phyloP scores from a whole-genome alignment of 1,140 invertebrate genomes.

The Cecropterus lyciades region DNA sequence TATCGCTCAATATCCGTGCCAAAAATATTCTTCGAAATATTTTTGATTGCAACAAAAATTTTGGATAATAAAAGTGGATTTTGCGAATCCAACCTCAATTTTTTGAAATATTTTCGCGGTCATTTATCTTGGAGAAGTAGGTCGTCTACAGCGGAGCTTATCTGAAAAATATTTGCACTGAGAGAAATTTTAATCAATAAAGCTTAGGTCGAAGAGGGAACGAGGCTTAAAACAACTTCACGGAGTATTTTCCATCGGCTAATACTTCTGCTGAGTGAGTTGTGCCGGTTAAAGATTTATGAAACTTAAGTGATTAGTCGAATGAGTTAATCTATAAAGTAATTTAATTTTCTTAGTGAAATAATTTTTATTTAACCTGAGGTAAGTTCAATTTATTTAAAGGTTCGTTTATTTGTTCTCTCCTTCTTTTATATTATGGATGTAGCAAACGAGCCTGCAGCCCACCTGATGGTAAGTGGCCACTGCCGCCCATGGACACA shows the following conservation, averaged over 20 bases:
- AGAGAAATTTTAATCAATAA: constrained; percentile 31
- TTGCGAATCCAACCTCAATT: too few relatives aligned
- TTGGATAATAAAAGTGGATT: too few relatives aligned
- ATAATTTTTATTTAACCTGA: too few relatives aligned
- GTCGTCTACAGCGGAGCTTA: constrained; percentile 4
- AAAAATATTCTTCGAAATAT: too few relatives aligned
- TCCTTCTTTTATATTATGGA: too few relatives aligned
- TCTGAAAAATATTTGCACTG: constrained; percentile 24
- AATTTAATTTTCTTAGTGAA: neutral
- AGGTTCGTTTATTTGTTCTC: too few relatives aligned
- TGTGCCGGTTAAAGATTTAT: constrained; percentile 8
- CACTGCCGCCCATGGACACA: too few relatives aligned
- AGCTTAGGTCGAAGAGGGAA: constrained; percentile 20
- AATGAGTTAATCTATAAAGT: constrained; percentile 5
- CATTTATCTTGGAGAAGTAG: constrained; percentile 25
- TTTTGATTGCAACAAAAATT: too few relatives aligned
- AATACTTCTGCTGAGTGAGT: constrained; percentile 24
- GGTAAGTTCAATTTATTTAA: too few relatives aligned
- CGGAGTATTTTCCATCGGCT: constrained; percentile 14
- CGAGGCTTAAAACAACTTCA: constrained; percentile 14
- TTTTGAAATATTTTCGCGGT: constrained; percentile 23
- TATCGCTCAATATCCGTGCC: too few relatives aligned
- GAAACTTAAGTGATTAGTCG: constrained; percentile 21
- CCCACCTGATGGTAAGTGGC: too few relatives aligned
- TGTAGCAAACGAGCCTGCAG: too few relatives aligned